Conservation (phyloP, 2,113 vertebrate species). For the Scytalopus superciliaris region DNA sequence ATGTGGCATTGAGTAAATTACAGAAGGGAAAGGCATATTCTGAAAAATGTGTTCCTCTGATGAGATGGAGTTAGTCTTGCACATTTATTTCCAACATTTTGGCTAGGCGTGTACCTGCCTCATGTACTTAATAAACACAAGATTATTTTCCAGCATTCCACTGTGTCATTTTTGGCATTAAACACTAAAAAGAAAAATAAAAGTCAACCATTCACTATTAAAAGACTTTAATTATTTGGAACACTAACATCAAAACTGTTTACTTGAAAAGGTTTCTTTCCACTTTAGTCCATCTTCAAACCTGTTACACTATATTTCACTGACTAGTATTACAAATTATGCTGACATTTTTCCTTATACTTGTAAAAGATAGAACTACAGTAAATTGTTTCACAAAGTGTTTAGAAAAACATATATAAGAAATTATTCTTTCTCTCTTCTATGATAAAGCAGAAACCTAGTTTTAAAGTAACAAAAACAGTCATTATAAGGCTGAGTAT, state of each 20-base stretch:
- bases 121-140: conserved; percentile 28
- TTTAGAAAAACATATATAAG: conserved; percentile 50
- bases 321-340: conserved; percentile 51
- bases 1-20: neutral
- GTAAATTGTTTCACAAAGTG: conserved; percentile 64
- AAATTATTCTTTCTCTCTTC: conserved; percentile 41
- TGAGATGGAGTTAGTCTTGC: neutral
- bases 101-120: neutral
- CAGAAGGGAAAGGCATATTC: conserved; percentile 4
- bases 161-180: conserved; percentile 53
- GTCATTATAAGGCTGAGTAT: conserved; percentile 52
- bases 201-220: conserved; percentile 48
- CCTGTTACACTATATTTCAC: conserved; percentile 36
- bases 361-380: conserved; percentile 54
- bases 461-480: conserved; percentile 51
- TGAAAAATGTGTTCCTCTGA: conserved; percentile 6
- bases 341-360: conserved; percentile 37
- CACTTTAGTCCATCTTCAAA: conserved; percentile 58
- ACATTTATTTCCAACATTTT: conserved; percentile 47
- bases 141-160: conserved; percentile 60
- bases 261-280: conserved; percentile 71
- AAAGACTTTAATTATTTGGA: conserved; percentile 69
- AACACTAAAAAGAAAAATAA: conserved; percentile 16
- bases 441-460: conserved; percentile 49
- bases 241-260: conserved; percentile 65